Evolutionary conservation across 2,888 invertebrate species (phyloP).

Genomic region (Punctoribates punctum): DNA sequence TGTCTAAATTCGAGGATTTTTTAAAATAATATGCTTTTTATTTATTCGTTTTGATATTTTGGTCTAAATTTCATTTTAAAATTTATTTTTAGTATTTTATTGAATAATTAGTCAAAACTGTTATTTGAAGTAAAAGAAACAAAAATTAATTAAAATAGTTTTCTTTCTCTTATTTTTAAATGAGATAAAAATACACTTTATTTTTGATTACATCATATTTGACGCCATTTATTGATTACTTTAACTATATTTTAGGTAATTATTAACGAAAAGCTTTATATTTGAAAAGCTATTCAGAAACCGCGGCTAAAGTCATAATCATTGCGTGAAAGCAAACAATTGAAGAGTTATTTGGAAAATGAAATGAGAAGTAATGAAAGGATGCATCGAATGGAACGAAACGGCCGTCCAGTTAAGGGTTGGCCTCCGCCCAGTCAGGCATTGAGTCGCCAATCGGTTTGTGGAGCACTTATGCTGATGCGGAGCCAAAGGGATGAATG

Average conservation of each 20-base stretch:
- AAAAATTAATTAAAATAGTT: no score
- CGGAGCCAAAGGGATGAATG: slow-evolving; percentile 37
- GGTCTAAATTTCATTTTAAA: no score
- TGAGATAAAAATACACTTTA: no score
- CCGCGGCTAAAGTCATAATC: not conserved
- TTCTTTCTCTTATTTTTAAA: no score
- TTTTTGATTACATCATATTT: no score
- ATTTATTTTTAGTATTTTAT: no score
- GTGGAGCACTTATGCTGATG: slow-evolving; percentile 17
- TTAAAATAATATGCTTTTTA: not conserved
- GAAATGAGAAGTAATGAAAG: slow-evolving; percentile 13
- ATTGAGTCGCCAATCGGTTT: slow-evolving; percentile 35
- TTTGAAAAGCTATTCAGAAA: not conserved
- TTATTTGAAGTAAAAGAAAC: no score
- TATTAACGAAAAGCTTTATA: not conserved
- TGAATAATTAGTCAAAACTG: no score
- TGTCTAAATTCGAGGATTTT: not conserved
- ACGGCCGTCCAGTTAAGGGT: slow-evolving; percentile 21
- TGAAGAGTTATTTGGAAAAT: not conserved
- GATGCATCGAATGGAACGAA: slow-evolving; percentile 21
- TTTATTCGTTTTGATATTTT: no score
- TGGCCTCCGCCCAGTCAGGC: slow-evolving; percentile 33
- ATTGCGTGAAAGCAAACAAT: slow-evolving; percentile 11
- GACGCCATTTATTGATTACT: no score
- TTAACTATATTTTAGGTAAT: no score